Evolutionary conservation across 1,140 invertebrate genomes (phyloP), one percentile per base, ranked within the genome.

Genomic region (Formica selysi): DNA sequence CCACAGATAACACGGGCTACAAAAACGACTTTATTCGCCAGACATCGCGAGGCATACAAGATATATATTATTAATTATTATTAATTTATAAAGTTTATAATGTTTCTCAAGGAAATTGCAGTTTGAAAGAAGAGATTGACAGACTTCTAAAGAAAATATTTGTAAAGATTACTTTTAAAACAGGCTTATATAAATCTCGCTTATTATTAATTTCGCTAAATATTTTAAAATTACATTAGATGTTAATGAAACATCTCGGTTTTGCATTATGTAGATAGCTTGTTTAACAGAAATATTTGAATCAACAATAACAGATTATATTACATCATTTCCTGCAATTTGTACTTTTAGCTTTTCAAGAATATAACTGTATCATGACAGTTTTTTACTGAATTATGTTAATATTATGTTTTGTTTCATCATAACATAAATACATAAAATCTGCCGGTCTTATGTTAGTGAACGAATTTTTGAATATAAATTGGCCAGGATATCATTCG

Each of bases 401-500:
- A 59, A 74, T 26, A 5, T 54, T 67, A 32, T 36, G 22, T 38
- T 54, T 70, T 26, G 48, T 80, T 80, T 16, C 13, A 32, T 22
- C 10, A 54, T 11, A 71, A 29, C n/a, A 13, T 68, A 36, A 51
- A 67, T 22, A 29, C 48, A 41, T 59, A 44, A 81, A 86, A 76
- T 7, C 51, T 79, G 65, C 54, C 48, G 51, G 3, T 32, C 32
- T 32, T 32, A n/a, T n/a, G 36, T 62, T 41, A 57, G 19, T 54
- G 64, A 87, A 80, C n/a, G 59, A 71, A 26, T 48, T 70, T 57
- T 51, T 74, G 79, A 90, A 74, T 19, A 51, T 64, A 86, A 85
- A 86, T 90, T 90, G 83, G 65, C 74, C 88, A 41, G 26, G n/a
- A 38, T 44, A 70, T 79, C n/a, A 38, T 48, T 54, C 44, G 48